A percentile compares a stretch with the other conserved stretches of the same genome.
These are phyloP conservation scores for Archips crataeganus DNA, from an alignment of 2,888 invertebrate species.

Conservation along the genomic window DNA sequence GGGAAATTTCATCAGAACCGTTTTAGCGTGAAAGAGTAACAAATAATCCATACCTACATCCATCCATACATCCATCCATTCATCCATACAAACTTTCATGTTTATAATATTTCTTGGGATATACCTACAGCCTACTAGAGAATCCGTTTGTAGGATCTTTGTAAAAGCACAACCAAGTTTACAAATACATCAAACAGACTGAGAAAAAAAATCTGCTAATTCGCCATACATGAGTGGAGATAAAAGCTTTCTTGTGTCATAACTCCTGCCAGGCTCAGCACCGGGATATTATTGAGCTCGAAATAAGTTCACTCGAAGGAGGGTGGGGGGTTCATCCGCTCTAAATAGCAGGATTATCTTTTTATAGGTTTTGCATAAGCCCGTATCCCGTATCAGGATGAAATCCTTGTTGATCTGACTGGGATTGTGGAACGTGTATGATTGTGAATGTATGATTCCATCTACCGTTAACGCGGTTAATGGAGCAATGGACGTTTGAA, in stretches of 20 bases:
- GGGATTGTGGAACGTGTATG: background rate
- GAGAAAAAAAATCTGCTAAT: constrained; percentile 44
- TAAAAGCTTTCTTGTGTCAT: constrained; percentile 74
- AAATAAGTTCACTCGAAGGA: constrained; percentile 41
- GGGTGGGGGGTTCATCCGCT: constrained; percentile 30
- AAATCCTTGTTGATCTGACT: constrained; percentile 24
- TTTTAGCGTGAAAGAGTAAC: too few species aligned
- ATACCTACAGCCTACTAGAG: background rate
- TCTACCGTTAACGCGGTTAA: constrained; percentile 5
- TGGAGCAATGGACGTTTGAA: constrained; percentile 2
- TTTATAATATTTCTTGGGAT: too few species aligned
- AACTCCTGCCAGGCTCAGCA: constrained; percentile 55
- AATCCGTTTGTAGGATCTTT: constrained; percentile 26
- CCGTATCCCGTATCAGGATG: constrained; percentile 17
- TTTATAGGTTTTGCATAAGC: constrained; percentile 38
- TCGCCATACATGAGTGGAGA: constrained; percentile 55
- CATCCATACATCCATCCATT: too few species aligned
- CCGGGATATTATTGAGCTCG: constrained; percentile 56
- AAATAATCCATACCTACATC: too few species aligned
- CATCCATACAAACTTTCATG: too few species aligned
- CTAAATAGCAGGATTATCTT: constrained; percentile 38
- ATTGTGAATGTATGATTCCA: constrained; percentile 9
- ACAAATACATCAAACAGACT: constrained; percentile 39
- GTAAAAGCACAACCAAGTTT: constrained; percentile 44
- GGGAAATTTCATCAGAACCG: too few species aligned